Evolutionary conservation across 1,140 invertebrate species (phyloP).

Genomic region (Microplitis demolitor): DNA sequence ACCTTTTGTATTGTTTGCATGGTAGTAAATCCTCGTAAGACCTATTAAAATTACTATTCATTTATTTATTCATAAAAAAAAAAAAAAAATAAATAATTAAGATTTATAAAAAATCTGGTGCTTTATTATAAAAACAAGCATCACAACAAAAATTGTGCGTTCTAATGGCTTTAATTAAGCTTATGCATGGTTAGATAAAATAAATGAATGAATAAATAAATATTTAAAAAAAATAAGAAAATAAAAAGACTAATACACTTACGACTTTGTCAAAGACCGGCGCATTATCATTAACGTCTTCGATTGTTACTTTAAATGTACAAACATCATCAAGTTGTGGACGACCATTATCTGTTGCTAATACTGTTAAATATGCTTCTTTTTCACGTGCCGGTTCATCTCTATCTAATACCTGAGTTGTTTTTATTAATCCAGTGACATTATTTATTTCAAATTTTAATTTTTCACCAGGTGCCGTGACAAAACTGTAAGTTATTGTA

Average conservation of each 20-base stretch:
- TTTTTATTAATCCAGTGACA: slow-evolving; percentile 74
- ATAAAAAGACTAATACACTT: slow-evolving; percentile 9
- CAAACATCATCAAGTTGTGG: slow-evolving; percentile 85
- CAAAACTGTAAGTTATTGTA: slow-evolving; percentile 79
- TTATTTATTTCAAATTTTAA: slow-evolving; percentile 80
- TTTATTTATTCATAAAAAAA: background rate
- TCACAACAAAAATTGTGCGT: too few species aligned
- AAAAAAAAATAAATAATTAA: background rate
- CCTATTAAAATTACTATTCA: background rate
- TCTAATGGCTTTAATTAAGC: too few species aligned
- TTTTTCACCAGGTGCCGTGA: slow-evolving; percentile 74
- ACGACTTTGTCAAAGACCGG: slow-evolving; percentile 85
- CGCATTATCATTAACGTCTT: slow-evolving; percentile 86
- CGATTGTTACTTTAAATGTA: slow-evolving; percentile 83
- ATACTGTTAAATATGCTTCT: slow-evolving; percentile 78
- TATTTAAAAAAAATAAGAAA: background rate
- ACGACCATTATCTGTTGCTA: slow-evolving; percentile 84
- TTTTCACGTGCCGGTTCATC: slow-evolving; percentile 86
- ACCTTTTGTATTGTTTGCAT: background rate
- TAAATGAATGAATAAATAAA: background rate
- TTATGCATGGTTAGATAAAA: background rate
- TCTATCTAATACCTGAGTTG: slow-evolving; percentile 78
- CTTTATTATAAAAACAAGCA: too few species aligned
- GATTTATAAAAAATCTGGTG: too few species aligned
- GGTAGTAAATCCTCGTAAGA: background rate